Conservation (phyloP, 2,113 vertebrate species). For the Nansenia antarctica region DNA sequence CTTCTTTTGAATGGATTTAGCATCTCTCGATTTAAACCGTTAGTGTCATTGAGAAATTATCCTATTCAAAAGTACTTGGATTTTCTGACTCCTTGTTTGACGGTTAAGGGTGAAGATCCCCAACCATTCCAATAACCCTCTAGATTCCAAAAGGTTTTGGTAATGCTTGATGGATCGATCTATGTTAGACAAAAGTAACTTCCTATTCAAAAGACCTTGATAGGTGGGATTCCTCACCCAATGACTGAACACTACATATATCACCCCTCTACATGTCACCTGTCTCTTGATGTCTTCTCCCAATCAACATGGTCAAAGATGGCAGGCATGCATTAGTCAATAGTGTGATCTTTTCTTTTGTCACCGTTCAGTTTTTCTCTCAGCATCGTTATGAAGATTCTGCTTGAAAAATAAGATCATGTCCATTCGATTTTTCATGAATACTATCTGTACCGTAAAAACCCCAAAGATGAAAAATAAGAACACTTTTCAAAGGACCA, state of each 20-base stretch:
- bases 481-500: constrained; percentile 76
- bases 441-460: constrained; percentile 75
- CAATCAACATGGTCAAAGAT: constrained; percentile 36
- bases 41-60: constrained; percentile 33
- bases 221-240: background rate
- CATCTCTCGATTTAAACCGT: constrained; percentile 44
- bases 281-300: constrained; percentile 23
- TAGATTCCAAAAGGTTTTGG: constrained; percentile 16
- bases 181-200: constrained; percentile 4
- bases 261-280: constrained; percentile 4
- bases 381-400: constrained; percentile 53
- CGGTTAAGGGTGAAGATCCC: constrained; percentile 5
- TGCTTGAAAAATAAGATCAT: constrained; percentile 70
- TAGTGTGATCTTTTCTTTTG: constrained; percentile 44
- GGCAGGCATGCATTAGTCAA: constrained; percentile 40
- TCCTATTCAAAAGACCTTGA: constrained; percentile 9
- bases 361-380: constrained; percentile 40
- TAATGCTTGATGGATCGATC: constrained; percentile 12
- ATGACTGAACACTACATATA: constrained; percentile 10
- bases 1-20: constrained; percentile 65
- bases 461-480: constrained; percentile 76
- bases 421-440: constrained; percentile 65
- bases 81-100: constrained; percentile 27
- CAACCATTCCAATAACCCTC: constrained; percentile 32
- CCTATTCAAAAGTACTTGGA: constrained; percentile 56